Conservation (phyloP, 2,113 vertebrate species). For the Geococcyx californianus region DNA sequence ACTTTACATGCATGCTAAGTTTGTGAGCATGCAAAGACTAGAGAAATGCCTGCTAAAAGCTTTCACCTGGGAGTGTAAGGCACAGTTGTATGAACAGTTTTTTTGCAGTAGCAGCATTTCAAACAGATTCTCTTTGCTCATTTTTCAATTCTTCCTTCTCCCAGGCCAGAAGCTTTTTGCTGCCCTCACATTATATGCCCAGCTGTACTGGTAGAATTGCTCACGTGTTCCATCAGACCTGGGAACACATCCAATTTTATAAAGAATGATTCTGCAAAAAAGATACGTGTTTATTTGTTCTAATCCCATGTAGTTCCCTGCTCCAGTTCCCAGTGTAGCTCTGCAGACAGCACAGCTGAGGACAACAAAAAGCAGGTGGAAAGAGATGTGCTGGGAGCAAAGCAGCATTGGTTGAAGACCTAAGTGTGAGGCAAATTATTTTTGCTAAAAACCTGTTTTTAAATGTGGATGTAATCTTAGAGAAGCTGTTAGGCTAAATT, state of each 20-base stretch:
- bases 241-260: background rate
- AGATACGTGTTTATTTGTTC: background rate
- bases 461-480: background rate
- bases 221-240: background rate
- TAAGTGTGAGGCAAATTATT: background rate
- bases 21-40: background rate
- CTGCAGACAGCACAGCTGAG: background rate
- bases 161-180: background rate
- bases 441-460: background rate
- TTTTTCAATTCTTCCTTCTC: background rate
- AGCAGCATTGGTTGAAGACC: background rate
- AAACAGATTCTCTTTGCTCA: background rate
- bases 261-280: constrained; percentile 11
- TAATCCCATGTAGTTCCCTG: background rate
- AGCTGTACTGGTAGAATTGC: background rate
- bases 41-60: background rate
- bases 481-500: background rate
- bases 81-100: background rate
- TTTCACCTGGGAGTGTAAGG: background rate
- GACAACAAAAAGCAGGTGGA: background rate
- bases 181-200: background rate
- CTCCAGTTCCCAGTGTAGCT: background rate
- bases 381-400: background rate
- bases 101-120: background rate
- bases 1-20: background rate